Conservation (phyloP, 1,140 invertebrate genomes). For the Drosophila nasuta region DNA sequence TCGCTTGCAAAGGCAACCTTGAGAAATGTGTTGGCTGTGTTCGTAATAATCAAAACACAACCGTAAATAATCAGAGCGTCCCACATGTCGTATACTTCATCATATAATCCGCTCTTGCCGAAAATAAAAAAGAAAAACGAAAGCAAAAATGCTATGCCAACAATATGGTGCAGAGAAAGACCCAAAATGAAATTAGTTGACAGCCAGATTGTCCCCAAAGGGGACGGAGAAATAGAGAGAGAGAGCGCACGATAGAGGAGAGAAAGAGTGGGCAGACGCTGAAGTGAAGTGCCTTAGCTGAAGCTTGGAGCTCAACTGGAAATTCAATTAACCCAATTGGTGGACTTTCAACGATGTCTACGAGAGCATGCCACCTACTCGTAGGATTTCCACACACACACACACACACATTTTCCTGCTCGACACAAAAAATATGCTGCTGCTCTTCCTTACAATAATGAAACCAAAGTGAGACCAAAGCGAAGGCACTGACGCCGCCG, state of each 20-base stretch:
- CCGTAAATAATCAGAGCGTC: slow-evolving; percentile 33
- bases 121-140: slow-evolving; percentile 25
- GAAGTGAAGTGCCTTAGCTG: slow-evolving; percentile 26
- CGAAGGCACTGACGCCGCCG: neutral
- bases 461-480: neutral
- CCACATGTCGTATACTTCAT: slow-evolving; percentile 45
- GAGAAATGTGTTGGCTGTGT: slow-evolving; percentile 3
- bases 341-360: slow-evolving; percentile 24
- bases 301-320: slow-evolving; percentile 52
- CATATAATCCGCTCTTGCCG: slow-evolving; percentile 53
- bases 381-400: slow-evolving; percentile 11
- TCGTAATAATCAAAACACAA: slow-evolving; percentile 46
- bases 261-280: slow-evolving; percentile 2
- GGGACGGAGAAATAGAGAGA: neutral
- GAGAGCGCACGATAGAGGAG: neutral
- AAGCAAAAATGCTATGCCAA: slow-evolving; percentile 18
- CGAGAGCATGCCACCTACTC: slow-evolving; percentile 32
- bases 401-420: neutral
- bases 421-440: slow-evolving; percentile 31
- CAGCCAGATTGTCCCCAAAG: slow-evolving; percentile 56
- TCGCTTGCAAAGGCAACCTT: slow-evolving; percentile 3
- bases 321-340: slow-evolving; percentile 77
- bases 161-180: slow-evolving; percentile 30
- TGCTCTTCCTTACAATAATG: slow-evolving; percentile 28
- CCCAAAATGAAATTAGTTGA: slow-evolving; percentile 74